Evolutionary conservation across 2,888 invertebrate species (phyloP), one percentile per base, ranked within the genome.

Genomic region (Tribolium freemani): DNA sequence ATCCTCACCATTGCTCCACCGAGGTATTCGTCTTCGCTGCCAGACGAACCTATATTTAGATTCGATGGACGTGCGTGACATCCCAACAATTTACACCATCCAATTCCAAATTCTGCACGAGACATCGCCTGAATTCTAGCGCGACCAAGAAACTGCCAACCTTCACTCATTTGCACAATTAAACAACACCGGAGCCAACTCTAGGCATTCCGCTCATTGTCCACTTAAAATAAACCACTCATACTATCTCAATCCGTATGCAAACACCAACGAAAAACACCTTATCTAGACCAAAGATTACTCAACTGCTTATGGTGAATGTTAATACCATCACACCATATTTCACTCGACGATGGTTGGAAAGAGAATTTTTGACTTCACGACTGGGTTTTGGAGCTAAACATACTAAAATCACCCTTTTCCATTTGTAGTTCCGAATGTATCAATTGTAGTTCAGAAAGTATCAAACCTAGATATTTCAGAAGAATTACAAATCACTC

Each of bases 31-130:
- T 79, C 81, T 78, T 78, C 72, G 77, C 56, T 78, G 79, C 80
- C 80, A 80, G 77, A 76, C 73, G 73, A 73, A 70, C 78, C 76
- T 81, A 81, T 80, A 81, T 81, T 80, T 80, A 80, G 79, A 80
- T 77, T 75, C 78, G 78, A 78, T 74, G 76, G 77, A 77, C 78
- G 79, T 79, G 79, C 77, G 77, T 79, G 79, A 81, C 80, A 81
- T 77, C 72, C 76, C 75, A 79, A 78, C 79, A 79, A 81, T 79
- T 72, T 73, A 69, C 54, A 21, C 16, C 30, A 63, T 70, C 61
- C 72, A 44, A 69, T 61, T 54, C 53, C 53, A 63, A 64, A 73
- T 73, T 73, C 73, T 72, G 64, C 69, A 72, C 72, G 72, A 46
- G 67, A 21, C 68, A 48, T 53, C 53, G 26, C 30, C 5, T 6